Evolutionary conservation across 2,888 invertebrate species (phyloP).

Genomic region (Lacanobia oleracea): DNA sequence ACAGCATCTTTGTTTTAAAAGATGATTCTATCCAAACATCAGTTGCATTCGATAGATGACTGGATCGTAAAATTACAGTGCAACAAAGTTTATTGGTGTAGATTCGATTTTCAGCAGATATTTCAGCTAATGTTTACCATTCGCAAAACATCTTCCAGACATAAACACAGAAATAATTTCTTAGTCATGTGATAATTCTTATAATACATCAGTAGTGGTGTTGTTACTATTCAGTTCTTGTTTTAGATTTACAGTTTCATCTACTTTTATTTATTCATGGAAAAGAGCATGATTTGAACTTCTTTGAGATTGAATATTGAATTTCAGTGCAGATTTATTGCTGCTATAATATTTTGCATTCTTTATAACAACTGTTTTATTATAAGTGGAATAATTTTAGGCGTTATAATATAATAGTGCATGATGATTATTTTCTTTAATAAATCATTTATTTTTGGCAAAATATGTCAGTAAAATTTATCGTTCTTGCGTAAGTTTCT

Average conservation of each 20-base stretch:
- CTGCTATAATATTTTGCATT: not conserved
- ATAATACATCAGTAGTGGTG: conserved; percentile 67
- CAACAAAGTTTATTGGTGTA: conserved; percentile 37
- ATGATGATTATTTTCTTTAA: not conserved
- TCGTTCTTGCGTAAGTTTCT: not conserved
- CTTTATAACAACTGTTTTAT: not conserved
- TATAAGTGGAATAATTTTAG: not conserved
- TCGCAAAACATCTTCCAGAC: conserved; percentile 77
- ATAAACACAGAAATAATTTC: conserved; percentile 73
- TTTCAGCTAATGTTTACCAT: conserved; percentile 69
- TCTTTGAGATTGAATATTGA: not conserved
- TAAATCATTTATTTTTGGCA: conserved; percentile 18
- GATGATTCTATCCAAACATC: conserved; percentile 8
- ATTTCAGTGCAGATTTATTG: not conserved
- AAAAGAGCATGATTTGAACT: not conserved
- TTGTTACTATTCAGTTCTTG: conserved; percentile 8
- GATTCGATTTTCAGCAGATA: conserved; percentile 35
- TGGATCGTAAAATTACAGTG: conserved; percentile 43
- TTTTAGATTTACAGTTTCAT: conserved; percentile 4
- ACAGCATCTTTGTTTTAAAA: not conserved
- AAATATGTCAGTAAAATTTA: conserved; percentile 12
- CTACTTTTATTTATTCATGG: not conserved
- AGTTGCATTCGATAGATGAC: conserved; percentile 37
- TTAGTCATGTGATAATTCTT: conserved; percentile 70
- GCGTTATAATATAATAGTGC: not conserved